Evolutionary conservation across 1,140 invertebrate genomes (phyloP).

Genomic region (Diachasmimorpha longicaudata): DNA sequence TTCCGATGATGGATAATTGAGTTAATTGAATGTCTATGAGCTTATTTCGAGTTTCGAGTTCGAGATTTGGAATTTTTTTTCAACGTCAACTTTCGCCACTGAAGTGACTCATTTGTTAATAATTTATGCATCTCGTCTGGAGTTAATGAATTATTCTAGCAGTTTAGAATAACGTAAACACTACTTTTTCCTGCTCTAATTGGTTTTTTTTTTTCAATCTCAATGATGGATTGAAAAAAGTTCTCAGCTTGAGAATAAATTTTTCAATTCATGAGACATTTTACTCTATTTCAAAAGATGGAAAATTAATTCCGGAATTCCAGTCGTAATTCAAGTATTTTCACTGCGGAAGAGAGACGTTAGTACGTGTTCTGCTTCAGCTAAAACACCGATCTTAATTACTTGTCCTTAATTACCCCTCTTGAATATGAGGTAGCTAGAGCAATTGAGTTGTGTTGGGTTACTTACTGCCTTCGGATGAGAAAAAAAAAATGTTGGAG

Average conservation of each 20-base stretch:
- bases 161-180: no score
- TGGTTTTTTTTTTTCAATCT: not conserved
- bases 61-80: no score
- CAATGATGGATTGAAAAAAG: not conserved
- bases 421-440: not conserved
- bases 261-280: not conserved
- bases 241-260: no score
- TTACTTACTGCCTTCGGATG: not conserved
- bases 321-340: not conserved
- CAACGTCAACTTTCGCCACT: no score
- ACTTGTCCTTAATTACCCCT: constrained; percentile 4
- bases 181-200: no score
- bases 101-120: no score
- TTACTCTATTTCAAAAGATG: not conserved
- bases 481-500: not conserved
- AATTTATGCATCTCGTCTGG: no score
- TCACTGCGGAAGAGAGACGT: not conserved
- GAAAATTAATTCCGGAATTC: not conserved
- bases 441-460: not conserved
- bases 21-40: not conserved
- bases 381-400: not conserved
- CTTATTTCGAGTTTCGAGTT: no score
- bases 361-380: not conserved
- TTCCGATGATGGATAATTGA: not conserved
- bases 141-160: no score